These are phyloP conservation scores for Scaptomyza reducta DNA, from an alignment of 2,888 invertebrate species.

Conservation along the genomic window DNA sequence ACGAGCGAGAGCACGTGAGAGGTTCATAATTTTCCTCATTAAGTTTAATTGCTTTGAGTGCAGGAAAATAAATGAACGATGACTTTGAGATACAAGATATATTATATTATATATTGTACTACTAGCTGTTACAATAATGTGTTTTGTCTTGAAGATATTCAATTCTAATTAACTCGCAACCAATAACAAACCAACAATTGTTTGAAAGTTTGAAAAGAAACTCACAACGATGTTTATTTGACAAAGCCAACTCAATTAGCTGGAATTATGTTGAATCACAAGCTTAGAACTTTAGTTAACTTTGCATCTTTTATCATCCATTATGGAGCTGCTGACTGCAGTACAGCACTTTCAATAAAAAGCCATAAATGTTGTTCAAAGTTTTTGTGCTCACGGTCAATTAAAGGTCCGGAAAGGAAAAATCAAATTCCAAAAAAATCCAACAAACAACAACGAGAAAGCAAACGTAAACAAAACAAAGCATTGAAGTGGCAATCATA, in stretches of 20 bases:
- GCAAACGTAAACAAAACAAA: conserved; percentile 37
- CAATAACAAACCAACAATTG: no score
- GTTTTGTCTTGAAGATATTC: no score
- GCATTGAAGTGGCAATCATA: conserved; percentile 41
- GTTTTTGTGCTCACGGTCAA: conserved; percentile 26
- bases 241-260: neutral
- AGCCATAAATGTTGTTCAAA: conserved; percentile 40
- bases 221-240: neutral
- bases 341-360: conserved; percentile 23
- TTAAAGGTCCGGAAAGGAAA: conserved; percentile 20
- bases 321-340: neutral
- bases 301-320: neutral
- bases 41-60: conserved; percentile 28
- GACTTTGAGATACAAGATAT: conserved; percentile 5
- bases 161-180: no score
- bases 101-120: neutral
- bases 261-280: neutral
- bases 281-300: neutral
- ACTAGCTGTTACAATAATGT: neutral
- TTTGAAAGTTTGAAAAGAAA: neutral
- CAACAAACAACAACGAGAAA: conserved; percentile 10
- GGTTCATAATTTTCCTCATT: conserved; percentile 29
- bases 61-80: conserved; percentile 5
- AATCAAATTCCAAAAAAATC: conserved; percentile 1
- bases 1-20: no score